Conservation (phyloP, 2,113 vertebrate species). For the Pseudopodoces humilis region DNA sequence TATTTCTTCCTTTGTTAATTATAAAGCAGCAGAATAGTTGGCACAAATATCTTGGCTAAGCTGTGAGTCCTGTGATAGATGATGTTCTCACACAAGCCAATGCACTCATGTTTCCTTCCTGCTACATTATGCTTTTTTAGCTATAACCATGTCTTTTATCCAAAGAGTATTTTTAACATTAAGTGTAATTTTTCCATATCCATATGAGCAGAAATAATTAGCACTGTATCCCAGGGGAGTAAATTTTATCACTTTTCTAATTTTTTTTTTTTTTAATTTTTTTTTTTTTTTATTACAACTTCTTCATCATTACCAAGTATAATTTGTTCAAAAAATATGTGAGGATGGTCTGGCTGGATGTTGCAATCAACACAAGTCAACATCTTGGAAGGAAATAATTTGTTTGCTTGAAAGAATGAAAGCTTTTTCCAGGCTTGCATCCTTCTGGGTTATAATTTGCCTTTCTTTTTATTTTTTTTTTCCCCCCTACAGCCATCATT, state of each 20-base stretch:
- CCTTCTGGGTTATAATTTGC: neutral
- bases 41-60: neutral
- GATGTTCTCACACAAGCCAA: neutral
- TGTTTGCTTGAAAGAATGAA: neutral
- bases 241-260: neutral
- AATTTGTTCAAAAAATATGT: neutral
- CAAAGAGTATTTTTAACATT: neutral
- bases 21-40: neutral
- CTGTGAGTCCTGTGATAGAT: neutral
- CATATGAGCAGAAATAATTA: neutral
- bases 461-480: neutral
- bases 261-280: neutral
- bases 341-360: neutral
- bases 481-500: neutral
- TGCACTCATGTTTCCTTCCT: neutral
- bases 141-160: neutral
- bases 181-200: neutral
- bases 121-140: neutral
- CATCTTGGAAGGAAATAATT: neutral
- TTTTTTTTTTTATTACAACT: neutral
- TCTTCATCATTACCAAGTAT: neutral
- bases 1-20: slow-evolving; percentile 10
- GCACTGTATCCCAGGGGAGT: neutral
- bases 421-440: too few relatives aligned
- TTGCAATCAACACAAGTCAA: neutral